Base-by-base conservation (phyloP, 2,797 vertebrate species). In the Alauda arvensis region DNA sequence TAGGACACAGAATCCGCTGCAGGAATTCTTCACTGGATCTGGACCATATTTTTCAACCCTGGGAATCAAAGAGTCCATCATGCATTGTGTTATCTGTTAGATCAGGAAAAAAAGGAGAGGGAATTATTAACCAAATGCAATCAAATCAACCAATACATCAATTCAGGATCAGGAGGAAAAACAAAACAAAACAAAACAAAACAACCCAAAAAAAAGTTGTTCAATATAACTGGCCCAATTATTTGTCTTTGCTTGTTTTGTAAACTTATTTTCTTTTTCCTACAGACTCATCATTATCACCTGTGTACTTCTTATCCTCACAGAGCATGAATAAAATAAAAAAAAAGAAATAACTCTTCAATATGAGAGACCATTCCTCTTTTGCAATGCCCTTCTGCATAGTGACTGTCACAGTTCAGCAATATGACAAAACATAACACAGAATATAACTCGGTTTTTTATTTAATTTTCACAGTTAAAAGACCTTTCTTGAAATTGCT, bases 401-500 rank as follows among this genome's bases (percentile, higher is more conserved):
- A 52, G 29, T 8, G 23, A 5, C 16, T 83, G 14, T 39, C 56
- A 43, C 43, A 85, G 10, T 53, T 69, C 65, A 84, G 14, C 23
- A 86, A 29, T 48, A 51, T 43, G 40, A 71, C 12, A 42, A 83
- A 87, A 49, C 1, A 25, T 26, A 77, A 59, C 6, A 45, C 14
- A 53, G 26, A 65, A 40, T 43, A 37, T 29, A 82, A 26, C 16
- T 34, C 7, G 4, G 0, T 0, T 26, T 60, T 91, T 71, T 14
- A 45, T 71, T 77, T 77, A 1, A 71, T 80, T 84, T 92, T 83
- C 14, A 31, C 53, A 67, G 28, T 31, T 82, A 75, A 69, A 88
- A 18, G 67, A 77, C 12, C 8, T 85, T 84, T 60, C 33, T 63
- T 78, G 28, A 87, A 92, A 92, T 88, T 67, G 24, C 11, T 78